Evolutionary conservation across 2,113 vertebrate genomes (phyloP), one percentile per base, ranked within the genome.

Genomic region (Cervus canadensis): DNA sequence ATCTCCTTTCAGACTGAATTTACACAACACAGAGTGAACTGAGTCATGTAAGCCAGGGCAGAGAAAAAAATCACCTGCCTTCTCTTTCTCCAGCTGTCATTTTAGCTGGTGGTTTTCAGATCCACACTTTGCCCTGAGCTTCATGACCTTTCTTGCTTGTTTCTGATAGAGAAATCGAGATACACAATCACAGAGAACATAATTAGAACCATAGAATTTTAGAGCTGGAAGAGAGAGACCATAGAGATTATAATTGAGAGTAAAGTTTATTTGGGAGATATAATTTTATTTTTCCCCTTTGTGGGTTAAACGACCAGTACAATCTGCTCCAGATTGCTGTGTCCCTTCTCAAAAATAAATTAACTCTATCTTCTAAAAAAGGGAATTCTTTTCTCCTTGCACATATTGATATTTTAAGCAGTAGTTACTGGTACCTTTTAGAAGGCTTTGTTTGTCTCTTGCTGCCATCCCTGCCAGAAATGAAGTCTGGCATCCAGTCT

Each of bases 221-320:
- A 96, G 52, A 84, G 86, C 82, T 59, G 9, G 25, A 92, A 84
- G 86, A 91, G 67, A 89, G 86, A 93, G 60, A 87, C 95, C 96
- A 91, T 1, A 56, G 95, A 96, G 94, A 97, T 97, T 84, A 76
- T 97, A 96, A 97, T 21, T 84, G 94, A 95, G 50, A 96, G 57
- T 94, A 79, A 95, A 97, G 91, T 98, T 97, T 97, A 98, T 97
- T 95, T 96, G 71, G 71, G 50, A 97, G 76, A 97, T 97, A 96
- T 86, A 94, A 97, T 96, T 97, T 97, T 96, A 96, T 98, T 98
- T 97, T 96, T 95, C 96, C 97, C 97, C 89, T 54, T 95, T 95
- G 60, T 81, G 50, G 56, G 57, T 91, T 96, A 95, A 98, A 96
- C 26, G 16, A 87, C 64, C 60, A 36, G 67, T 56, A 54, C 90